A percentile compares a stretch with the other conserved stretches of the same genome.
Conservation (phyloP, 1,140 invertebrate species). For the Drosophila ogumai region DNA sequence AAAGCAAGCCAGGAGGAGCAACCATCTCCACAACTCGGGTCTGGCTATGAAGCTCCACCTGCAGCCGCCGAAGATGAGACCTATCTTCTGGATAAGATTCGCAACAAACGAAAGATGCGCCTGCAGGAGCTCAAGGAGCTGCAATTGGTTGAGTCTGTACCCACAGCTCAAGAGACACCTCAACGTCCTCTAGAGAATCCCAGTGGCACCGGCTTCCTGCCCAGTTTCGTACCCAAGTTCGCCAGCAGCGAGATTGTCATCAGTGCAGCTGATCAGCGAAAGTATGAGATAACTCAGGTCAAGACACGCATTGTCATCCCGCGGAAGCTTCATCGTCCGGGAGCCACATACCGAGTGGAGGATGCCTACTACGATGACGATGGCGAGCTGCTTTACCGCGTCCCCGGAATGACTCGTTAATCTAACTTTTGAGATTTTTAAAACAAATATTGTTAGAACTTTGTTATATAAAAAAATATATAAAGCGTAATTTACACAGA, state of each 20-base stretch:
- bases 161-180: slow-evolving; percentile 4
- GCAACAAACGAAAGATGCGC: slow-evolving; percentile 69
- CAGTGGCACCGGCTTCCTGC: slow-evolving; percentile 59
- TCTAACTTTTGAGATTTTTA: slow-evolving; percentile 15
- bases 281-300: slow-evolving; percentile 63
- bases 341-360: slow-evolving; percentile 89
- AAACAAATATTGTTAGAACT: slow-evolving; percentile 29
- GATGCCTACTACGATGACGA: slow-evolving; percentile 92
- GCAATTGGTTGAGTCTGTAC: slow-evolving; percentile 24
- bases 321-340: slow-evolving; percentile 86
- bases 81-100: slow-evolving; percentile 75
- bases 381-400: slow-evolving; percentile 90
- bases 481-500: slow-evolving; percentile 16
- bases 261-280: slow-evolving; percentile 61
- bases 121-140: slow-evolving; percentile 62
- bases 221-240: slow-evolving; percentile 62
- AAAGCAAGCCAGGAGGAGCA: slow-evolving; percentile 3
- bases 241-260: slow-evolving; percentile 84
- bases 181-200: slow-evolving; percentile 48
- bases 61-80: slow-evolving; percentile 69
- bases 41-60: neutral
- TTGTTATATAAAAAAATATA: slow-evolving; percentile 35
- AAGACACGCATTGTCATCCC: slow-evolving; percentile 89
- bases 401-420: slow-evolving; percentile 87
- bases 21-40: neutral